Evolutionary conservation across 2,797 vertebrate species (phyloP), one percentile per base, ranked within the genome.

Genomic region (Danio aesculapii): DNA sequence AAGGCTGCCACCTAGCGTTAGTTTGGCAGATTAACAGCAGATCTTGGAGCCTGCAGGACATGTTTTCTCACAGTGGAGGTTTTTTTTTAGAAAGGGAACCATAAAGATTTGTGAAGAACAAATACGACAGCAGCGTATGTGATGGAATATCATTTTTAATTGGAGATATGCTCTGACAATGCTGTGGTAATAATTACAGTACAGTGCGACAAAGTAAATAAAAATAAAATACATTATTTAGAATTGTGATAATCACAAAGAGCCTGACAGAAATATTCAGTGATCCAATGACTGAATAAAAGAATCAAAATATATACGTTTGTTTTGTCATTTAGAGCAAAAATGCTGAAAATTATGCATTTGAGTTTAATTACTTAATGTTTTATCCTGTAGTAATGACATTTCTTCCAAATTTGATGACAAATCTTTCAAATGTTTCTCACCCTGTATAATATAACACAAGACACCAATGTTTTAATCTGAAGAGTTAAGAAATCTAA

Each of bases 151-250:
- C 9, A 21, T 64, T 61, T 86, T 92, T 92, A 91, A 93, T 93
- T 92, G 86, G 88, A 88, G 87, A 90, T 87, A 88, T 90, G 81
- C 82, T 72, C 41, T 71, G 77, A 83, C 67, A 77, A 85, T 91
- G 89, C 86, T 82, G 79, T 87, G 82, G 86, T 90, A 85, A 88
- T 89, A 70, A 68, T 82, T 86, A 84, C 83, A 86, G 85, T 86
- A 86, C 87, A 85, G 63, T 87, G 88, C 90, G 90, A 83, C 86
- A 55, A 89, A 88, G 87, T 83, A 91, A 91, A 30, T 30, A 30
- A 30, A 86, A 90, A 85, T 78, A 86, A 84, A 71, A 87, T 84
- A 79, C 59, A 82, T 87, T 14, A 83, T 88, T 75, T 85, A 87
- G 12, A 61, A 44, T 43, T 6, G 11, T 21, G 47, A 71, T 52